A percentile compares a stretch with the other conserved stretches of the same genome.
Evolutionary conservation across 2,797 vertebrate species (phyloP).

Genomic region (Macropus fuliginosus): DNA sequence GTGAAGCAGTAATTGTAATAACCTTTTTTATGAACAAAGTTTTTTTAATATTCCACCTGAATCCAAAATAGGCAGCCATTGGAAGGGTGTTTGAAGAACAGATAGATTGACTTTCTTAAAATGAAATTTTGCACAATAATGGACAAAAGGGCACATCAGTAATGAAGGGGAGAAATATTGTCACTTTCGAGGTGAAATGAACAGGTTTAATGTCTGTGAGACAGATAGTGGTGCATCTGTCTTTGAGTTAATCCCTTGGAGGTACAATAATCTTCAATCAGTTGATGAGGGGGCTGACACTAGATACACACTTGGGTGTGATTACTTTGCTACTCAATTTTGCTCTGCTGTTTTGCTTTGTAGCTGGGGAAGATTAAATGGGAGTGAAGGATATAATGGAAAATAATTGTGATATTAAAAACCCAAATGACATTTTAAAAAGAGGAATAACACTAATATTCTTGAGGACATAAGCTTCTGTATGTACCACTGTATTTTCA

Average conservation of each 20-base stretch:
- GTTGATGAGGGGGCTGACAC: not conserved
- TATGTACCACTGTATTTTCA: not conserved
- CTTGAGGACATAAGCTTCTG: not conserved
- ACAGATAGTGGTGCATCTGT: not conserved
- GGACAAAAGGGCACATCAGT: not conserved
- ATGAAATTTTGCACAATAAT: not conserved
- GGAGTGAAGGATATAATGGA: not conserved
- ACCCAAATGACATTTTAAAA: not conserved
- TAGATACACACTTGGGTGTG: not conserved
- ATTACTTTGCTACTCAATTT: not conserved
- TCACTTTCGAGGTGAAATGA: not conserved
- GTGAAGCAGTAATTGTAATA: not conserved
- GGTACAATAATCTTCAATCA: not conserved
- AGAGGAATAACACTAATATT: not conserved
- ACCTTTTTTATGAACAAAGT: not conserved
- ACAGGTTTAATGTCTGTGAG: not conserved
- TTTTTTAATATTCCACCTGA: not conserved
- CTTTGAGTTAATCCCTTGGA: not conserved
- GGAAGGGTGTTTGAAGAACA: not conserved
- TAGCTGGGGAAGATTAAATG: not conserved
- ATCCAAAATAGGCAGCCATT: not conserved
- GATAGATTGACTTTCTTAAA: not conserved
- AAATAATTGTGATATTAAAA: slow-evolving; percentile 15
- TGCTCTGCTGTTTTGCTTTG: not conserved
- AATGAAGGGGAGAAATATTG: not conserved